These are phyloP conservation scores for Gadus macrocephalus DNA, from an alignment of 2,113 vertebrate species.

Conservation along the genomic window DNA sequence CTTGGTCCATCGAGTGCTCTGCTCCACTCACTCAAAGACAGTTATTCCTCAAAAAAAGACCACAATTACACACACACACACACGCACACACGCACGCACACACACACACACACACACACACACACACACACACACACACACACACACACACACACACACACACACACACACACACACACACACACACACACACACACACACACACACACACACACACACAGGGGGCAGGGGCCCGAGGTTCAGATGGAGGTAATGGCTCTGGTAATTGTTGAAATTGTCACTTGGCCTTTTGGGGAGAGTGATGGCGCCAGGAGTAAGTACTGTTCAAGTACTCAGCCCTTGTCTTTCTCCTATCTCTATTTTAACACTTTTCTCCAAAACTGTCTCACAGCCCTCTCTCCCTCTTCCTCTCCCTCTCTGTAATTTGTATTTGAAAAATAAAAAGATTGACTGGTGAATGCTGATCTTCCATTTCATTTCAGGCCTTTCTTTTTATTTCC, in stretches of 20 bases:
- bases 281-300: slow-evolving; percentile 72
- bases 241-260: slow-evolving; percentile 66
- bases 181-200: background rate
- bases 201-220: slow-evolving; percentile 15
- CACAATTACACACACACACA: background rate
- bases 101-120: background rate
- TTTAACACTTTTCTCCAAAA: background rate
- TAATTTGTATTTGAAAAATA: no score
- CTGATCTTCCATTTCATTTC: no score
- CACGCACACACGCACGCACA: background rate
- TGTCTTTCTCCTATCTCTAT: slow-evolving; percentile 30
- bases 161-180: background rate
- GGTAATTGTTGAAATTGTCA: slow-evolving; percentile 77
- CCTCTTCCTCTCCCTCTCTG: no score
- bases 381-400: background rate
- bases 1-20: background rate
- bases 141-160: background rate
- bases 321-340: slow-evolving; percentile 54
- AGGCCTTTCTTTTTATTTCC: background rate
- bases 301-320: slow-evolving; percentile 50
- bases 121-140: slow-evolving; percentile 19
- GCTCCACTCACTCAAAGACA: background rate
- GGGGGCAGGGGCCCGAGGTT: slow-evolving; percentile 35
- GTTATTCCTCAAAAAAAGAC: background rate
- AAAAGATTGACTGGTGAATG: no score